phyloP scores from a whole-genome alignment of 2,113 vertebrate species.

The Oxygymnocypris stewartii region DNA sequence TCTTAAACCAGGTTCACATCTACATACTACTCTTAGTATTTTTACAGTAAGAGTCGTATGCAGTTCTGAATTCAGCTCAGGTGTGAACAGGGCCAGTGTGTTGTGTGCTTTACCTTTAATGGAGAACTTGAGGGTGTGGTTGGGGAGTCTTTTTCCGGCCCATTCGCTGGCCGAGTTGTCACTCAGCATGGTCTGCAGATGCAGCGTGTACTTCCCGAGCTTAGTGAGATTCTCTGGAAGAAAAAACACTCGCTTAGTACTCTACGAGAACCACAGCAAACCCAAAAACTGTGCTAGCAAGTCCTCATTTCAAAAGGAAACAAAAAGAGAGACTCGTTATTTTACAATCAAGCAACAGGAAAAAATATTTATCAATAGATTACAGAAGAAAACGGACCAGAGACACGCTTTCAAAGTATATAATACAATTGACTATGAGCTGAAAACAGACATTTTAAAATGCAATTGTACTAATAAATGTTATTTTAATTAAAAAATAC shows the following conservation, averaged over 20 bases:
- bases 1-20: too few relatives aligned
- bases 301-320: too few relatives aligned
- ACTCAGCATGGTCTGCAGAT: constrained; percentile 79
- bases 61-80: neutral
- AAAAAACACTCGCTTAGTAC: constrained; percentile 40
- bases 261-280: constrained; percentile 36
- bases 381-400: too few relatives aligned
- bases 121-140: constrained; percentile 79
- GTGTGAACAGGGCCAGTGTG: neutral
- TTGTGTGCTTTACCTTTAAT: constrained; percentile 82
- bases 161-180: constrained; percentile 76
- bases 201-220: constrained; percentile 84
- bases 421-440: neutral
- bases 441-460: neutral
- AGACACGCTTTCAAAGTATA: neutral
- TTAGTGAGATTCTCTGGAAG: constrained; percentile 79
- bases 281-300: neutral
- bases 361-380: too few relatives aligned
- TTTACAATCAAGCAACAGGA: too few relatives aligned
- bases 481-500: too few relatives aligned
- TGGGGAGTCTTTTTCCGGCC: constrained; percentile 80
- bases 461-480: too few relatives aligned
- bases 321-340: too few relatives aligned
- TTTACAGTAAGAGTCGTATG: neutral
- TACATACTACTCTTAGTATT: too few relatives aligned